A percentile compares a stretch with the other conserved stretches of the same genome.
Evolutionary conservation across 2,113 vertebrate genomes (phyloP).

Genomic region (Onychostoma macrolepis): DNA sequence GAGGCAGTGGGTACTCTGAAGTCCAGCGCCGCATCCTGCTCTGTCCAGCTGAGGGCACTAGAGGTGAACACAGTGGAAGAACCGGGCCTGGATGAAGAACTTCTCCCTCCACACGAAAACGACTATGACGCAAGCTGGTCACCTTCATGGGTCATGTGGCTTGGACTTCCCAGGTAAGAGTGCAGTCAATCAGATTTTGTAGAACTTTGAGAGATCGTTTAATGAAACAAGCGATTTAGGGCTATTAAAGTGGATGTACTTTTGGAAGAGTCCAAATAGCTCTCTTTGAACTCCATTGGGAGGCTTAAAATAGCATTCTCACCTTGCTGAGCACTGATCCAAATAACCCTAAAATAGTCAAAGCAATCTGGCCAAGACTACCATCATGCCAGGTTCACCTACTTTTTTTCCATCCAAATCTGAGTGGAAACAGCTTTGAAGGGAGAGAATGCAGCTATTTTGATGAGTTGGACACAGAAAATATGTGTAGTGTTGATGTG

Average conservation of each 20-base stretch:
- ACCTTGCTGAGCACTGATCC: constrained; percentile 48
- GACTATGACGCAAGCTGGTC: constrained; percentile 97
- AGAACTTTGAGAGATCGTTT: neutral
- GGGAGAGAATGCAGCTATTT: constrained; percentile 29
- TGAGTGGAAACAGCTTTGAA: constrained; percentile 19
- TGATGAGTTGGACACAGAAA: neutral
- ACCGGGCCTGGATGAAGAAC: constrained; percentile 79
- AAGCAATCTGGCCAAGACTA: constrained; percentile 37
- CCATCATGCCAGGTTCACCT: constrained; percentile 17
- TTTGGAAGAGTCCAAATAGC: constrained; percentile 14
- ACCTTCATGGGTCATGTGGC: constrained; percentile 97
- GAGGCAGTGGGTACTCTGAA: constrained; percentile 96
- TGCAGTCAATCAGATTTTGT: neutral
- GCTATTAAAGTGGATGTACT: constrained; percentile 19
- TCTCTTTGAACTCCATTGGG: constrained; percentile 36
- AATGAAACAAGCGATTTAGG: constrained; percentile 16
- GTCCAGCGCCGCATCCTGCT: constrained; percentile 88
- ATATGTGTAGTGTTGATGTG: constrained; percentile 6
- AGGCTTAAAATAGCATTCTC: constrained; percentile 52
- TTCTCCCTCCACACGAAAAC: constrained; percentile 79
- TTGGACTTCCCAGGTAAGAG: constrained; percentile 64
- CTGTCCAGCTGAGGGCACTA: constrained; percentile 87
- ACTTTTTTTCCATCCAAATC: constrained; percentile 24
- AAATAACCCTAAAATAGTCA: constrained; percentile 40
- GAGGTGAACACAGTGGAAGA: constrained; percentile 91